These are phyloP conservation scores for Aspiorhynchus laticeps DNA, from an alignment of 2,113 vertebrate species.

Conservation along the genomic window DNA sequence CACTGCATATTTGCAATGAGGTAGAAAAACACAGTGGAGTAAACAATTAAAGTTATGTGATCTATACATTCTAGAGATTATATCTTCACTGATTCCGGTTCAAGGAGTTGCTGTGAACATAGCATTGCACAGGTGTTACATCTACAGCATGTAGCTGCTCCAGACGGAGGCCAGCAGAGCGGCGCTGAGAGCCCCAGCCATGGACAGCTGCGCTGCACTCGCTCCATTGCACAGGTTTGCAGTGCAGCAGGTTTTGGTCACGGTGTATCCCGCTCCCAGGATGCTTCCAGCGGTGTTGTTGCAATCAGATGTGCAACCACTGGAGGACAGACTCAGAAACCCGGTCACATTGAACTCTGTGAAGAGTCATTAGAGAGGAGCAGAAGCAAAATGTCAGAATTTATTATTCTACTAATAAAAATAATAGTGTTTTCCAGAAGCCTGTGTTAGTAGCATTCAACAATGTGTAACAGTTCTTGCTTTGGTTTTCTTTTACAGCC, in stretches of 20 bases:
- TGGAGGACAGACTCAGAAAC: constrained; percentile 19
- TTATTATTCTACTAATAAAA: too few relatives aligned
- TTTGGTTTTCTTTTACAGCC: too few relatives aligned
- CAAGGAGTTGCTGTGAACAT: neutral
- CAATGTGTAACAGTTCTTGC: neutral
- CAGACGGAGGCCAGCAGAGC: constrained; percentile 45
- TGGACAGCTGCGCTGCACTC: constrained; percentile 44
- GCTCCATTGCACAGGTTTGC: constrained; percentile 59
- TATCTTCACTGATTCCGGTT: neutral
- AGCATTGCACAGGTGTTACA: neutral
- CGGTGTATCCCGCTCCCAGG: constrained; percentile 53
- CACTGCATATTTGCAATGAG: too few relatives aligned
- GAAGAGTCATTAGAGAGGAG: neutral
- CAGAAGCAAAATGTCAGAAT: too few relatives aligned
- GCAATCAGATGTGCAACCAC: constrained; percentile 55
- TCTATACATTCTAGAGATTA: neutral
- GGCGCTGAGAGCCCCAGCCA: constrained; percentile 42
- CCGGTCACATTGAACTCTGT: constrained; percentile 58
- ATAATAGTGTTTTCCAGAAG: too few relatives aligned
- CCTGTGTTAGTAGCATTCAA: too few relatives aligned
- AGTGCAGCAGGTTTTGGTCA: constrained; percentile 60
- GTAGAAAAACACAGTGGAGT: neutral
- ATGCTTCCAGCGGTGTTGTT: constrained; percentile 38
- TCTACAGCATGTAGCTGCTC: constrained; percentile 33
- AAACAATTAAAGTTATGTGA: neutral